Percentiles rank a stretch among this genome's conserved stretches.
These are phyloP conservation scores for Caerostris darwini DNA, from an alignment of 1,140 invertebrate species.

Conservation along the genomic window DNA sequence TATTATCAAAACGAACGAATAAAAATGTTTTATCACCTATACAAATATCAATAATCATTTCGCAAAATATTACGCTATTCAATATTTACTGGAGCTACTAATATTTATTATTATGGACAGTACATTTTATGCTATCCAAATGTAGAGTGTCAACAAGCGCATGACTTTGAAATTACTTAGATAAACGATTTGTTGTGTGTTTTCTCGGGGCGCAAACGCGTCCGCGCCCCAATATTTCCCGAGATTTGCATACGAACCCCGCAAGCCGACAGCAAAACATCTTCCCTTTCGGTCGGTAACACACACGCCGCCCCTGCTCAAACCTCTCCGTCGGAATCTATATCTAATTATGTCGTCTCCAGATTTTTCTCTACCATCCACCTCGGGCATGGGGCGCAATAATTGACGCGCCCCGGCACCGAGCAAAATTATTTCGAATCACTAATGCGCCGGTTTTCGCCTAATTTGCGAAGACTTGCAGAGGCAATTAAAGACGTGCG, in stretches of 20 bases:
- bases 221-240: neutral
- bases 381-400: slow-evolving; percentile 14
- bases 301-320: slow-evolving; percentile 13
- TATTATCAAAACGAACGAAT: too few species aligned
- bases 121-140: too few species aligned
- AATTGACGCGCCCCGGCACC: neutral
- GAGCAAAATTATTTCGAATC: slow-evolving; percentile 46
- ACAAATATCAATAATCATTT: too few species aligned
- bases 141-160: too few species aligned
- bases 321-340: slow-evolving; percentile 42
- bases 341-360: slow-evolving; percentile 51
- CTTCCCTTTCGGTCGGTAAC: slow-evolving; percentile 3
- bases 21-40: too few species aligned
- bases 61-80: too few species aligned
- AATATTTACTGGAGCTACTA: too few species aligned
- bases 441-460: slow-evolving; percentile 5
- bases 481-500: slow-evolving; percentile 46
- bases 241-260: slow-evolving; percentile 51
- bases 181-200: neutral
- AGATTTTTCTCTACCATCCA: neutral
- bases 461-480: slow-evolving; percentile 50
- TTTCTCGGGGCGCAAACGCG: neutral
- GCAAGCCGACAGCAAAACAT: neutral
- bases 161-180: too few species aligned
- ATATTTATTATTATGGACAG: too few species aligned